Evolutionary conservation across 2,888 invertebrate species (phyloP).

Genomic region (Helobdella robusta): DNA sequence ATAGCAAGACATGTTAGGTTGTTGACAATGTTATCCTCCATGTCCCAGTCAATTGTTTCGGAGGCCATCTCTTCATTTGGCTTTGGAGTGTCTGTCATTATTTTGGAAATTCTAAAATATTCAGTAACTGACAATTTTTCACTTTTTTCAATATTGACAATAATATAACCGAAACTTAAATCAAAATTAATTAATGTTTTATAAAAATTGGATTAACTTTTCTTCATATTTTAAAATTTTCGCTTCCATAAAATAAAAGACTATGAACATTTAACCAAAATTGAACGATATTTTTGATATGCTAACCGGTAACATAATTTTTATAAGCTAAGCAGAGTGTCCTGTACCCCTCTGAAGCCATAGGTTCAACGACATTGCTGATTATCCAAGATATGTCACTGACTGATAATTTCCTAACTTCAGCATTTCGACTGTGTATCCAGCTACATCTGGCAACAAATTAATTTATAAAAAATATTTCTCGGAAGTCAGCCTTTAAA

Average conservation of each 20-base stretch:
- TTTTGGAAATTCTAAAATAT: not conserved
- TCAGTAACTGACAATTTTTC: not conserved
- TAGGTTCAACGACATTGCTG: slow-evolving; percentile 87
- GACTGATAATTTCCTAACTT: not conserved
- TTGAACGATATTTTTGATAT: not conserved
- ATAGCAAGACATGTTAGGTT: slow-evolving; percentile 90
- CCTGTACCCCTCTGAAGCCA: slow-evolving; percentile 91
- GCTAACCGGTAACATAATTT: slow-evolving; percentile 53
- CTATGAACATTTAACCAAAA: not conserved
- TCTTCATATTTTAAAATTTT: not conserved
- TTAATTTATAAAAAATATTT: too few relatives aligned
- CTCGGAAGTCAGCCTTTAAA: too few relatives aligned
- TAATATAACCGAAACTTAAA: too few relatives aligned
- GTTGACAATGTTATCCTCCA: slow-evolving; percentile 82
- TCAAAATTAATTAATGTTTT: not conserved
- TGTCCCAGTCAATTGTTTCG: slow-evolving; percentile 65
- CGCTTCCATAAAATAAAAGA: not conserved
- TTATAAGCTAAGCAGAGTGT: slow-evolving; percentile 90
- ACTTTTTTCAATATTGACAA: too few relatives aligned
- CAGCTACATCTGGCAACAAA: slow-evolving; percentile 6
- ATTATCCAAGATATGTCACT: slow-evolving; percentile 54
- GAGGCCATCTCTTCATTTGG: slow-evolving; percentile 61
- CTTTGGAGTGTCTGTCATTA: not conserved
- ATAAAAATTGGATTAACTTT: not conserved
- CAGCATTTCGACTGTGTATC: slow-evolving; percentile 11